Base-by-base conservation (phyloP, 2,888 invertebrate species). In the Itoplectis maculator region DNA sequence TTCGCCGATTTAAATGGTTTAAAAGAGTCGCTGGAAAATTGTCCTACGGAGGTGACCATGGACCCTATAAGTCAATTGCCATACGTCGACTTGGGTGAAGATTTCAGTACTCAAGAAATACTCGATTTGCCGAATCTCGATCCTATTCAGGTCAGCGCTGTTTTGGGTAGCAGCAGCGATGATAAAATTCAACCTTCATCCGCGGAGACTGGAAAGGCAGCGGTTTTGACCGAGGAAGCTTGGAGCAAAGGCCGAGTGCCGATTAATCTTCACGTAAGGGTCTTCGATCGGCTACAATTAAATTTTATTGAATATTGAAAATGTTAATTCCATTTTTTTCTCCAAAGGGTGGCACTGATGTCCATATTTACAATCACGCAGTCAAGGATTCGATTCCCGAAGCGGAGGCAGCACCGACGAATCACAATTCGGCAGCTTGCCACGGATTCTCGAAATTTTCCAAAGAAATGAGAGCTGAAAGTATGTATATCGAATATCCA, bases 241-340 rank as follows among this genome's bases (percentile, higher is more conserved):
- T 92, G 92, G 92, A 92, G 92, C 75, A 92, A 89, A 82, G 92
- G 92, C n/a, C 92, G 90, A n/a, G 76, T 90, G n/a, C 72, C 86
- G 45, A 59, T 54, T 35, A 59, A 80, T 65, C 47, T 80, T 40
- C 73, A 69, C 0, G 81, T 83, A 76, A 81, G 29, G 47, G 66
- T 61, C 18, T 8, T 61, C 29, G 2, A 8, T 0, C 4, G 88
- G 84, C 61, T 81, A 90, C 23, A 84, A 88, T 74, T 89, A 90
- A 45, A 59, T 68, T 51, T 61, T 49, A 54, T 23, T 23, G 3
- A 29, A 29, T 29, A 29, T 29, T 29, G 5, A 29, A 29, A 29
- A 37, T 61, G 15, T 40, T 18, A 1, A 59, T 61, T 15, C 2
- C 6, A 29, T 8, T n/a, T 65, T 65, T 9, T 13, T 68, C 49